phyloP scores from a whole-genome alignment of 2,113 vertebrate species.

The Apistogramma diplotaenia region DNA sequence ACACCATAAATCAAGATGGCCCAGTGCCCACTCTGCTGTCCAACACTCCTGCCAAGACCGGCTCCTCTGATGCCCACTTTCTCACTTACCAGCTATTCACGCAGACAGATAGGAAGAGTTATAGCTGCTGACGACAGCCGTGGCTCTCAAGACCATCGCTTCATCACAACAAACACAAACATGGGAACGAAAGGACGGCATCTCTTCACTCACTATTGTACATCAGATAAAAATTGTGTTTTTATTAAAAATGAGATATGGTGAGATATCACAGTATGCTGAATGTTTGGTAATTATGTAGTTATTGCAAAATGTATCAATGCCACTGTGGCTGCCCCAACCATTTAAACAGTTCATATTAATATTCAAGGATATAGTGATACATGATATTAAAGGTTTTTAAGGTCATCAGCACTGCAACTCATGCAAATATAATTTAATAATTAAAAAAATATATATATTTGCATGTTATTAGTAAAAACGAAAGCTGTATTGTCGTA shows the following conservation, averaged over 20 bases:
- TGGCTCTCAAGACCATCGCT: constrained; percentile 9
- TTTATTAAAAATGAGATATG: not conserved
- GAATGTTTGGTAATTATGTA: not conserved
- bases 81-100: constrained; percentile 15
- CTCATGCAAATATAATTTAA: not conserved
- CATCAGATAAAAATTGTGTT: not conserved
- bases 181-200: not conserved
- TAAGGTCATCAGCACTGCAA: not conserved
- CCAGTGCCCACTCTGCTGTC: constrained; percentile 28
- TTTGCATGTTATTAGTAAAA: not conserved
- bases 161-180: constrained; percentile 21
- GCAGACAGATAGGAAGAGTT: constrained; percentile 25
- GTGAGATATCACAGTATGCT: not conserved
- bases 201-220: not conserved
- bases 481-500: not conserved
- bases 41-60: constrained; percentile 20
- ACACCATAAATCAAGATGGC: constrained; percentile 54
- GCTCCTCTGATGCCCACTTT: constrained; percentile 46
- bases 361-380: not conserved
- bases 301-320: not conserved
- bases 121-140: constrained; percentile 27
- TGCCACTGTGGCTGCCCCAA: rapidly evolving
- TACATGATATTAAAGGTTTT: not conserved
- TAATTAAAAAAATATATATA: not conserved
- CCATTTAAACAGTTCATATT: not conserved